Evolutionary conservation across 1,140 invertebrate species (phyloP), one percentile per base, ranked within the genome.

Genomic region (Cecropterus lyciades): DNA sequence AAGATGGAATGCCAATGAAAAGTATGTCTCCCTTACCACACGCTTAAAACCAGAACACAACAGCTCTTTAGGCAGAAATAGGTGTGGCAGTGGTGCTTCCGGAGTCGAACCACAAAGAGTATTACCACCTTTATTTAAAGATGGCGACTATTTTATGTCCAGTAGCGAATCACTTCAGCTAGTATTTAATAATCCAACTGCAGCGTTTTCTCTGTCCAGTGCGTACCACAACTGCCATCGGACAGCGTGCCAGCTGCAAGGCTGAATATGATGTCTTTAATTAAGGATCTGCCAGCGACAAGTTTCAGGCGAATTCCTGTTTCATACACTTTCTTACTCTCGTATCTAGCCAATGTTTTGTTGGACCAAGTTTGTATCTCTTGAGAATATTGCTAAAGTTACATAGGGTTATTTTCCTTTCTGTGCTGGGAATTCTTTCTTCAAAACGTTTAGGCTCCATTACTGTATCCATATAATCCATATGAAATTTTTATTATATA

Each of bases 231-330:
- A 17, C 20, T 14, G 17, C 57, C 59, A 57, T 30, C 14, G 43
- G 67, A 57, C 51, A 33, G 42, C 48, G 59, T 64, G 62, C 63
- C 67, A 69, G 65, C 71, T 73, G 71, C 52, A 59, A 48, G 59
- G 45, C 64, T 73, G 64, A 64, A 67, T 67, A 69, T 73, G 71
- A 73, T 69, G 71, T 64, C 71, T 69, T 69, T 73, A 73, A 73
- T 73, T 73, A 69, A 73, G 71, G 64, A 67, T 65, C 67, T 69
- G 63, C 57, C 49, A 33, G 51, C 9, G 67, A 72, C 67, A 65
- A 72, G 67, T 72, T 72, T 65, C 55, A 43, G 52, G 14, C 24
- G 33, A 51, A 62, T 67, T 33, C 51, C 46, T 55, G 59, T 67
- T 62, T 62, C 66, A 51, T 52, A 59, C 49, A 49, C 67, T 52